Evolutionary conservation across 30 jellyfish, hydroid and myxozoan genomes (phyloP).

Genomic region (Hydractinia symbiolongicarpus): DNA sequence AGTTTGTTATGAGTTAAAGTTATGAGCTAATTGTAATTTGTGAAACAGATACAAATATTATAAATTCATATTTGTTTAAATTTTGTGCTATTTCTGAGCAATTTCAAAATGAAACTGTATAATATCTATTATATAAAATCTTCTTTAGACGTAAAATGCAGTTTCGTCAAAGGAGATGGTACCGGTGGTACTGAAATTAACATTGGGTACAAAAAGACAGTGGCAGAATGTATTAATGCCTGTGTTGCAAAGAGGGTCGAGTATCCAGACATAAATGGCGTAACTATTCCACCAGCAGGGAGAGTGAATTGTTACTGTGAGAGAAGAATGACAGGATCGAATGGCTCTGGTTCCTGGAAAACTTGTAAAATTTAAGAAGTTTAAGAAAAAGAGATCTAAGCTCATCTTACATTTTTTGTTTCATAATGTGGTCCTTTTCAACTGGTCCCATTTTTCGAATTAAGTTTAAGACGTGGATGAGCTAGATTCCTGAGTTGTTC

Average conservation of each 20-base stretch:
- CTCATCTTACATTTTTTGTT: no score
- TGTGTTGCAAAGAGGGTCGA: not conserved
- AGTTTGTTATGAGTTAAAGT: no score
- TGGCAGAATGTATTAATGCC: not conserved
- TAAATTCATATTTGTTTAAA: no score
- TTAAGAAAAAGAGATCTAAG: no score
- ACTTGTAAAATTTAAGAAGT: not conserved
- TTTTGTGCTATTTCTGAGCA: no score
- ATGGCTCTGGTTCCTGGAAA: not conserved
- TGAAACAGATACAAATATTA: no score
- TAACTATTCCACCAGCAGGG: not conserved
- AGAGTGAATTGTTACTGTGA: not conserved
- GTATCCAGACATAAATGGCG: constrained; percentile 2
- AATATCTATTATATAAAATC: not conserved
- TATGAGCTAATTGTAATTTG: no score
- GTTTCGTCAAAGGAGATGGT: not conserved
- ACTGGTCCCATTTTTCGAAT: no score
- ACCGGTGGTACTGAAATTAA: not conserved
- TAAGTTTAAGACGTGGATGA: no score
- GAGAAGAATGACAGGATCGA: not conserved
- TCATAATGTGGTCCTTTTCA: no score
- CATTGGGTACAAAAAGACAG: constrained; percentile 6
- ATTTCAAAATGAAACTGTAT: not conserved
- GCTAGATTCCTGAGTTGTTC: no score
- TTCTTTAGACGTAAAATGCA: not conserved